Evolutionary conservation across 2,797 vertebrate genomes (phyloP).

Genomic region (Leucoraja ocellata): DNA sequence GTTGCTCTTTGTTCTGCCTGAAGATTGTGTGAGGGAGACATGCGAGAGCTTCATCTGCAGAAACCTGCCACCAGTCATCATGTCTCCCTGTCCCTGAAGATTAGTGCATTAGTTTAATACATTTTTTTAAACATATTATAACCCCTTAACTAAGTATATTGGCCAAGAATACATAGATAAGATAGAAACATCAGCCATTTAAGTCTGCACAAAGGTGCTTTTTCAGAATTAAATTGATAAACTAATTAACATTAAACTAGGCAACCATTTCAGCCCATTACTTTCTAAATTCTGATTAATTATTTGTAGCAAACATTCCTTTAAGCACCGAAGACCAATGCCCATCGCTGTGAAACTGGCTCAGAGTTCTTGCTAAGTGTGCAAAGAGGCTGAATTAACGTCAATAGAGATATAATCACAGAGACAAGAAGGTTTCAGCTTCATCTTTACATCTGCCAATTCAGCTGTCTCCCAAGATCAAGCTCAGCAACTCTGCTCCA

Average conservation of each 20-base stretch:
- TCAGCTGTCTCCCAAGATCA: constrained; percentile 19
- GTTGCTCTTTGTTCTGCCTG: neutral
- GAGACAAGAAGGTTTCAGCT: neutral
- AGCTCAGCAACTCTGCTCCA: neutral
- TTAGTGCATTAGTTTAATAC: neutral
- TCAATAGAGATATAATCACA: constrained; percentile 4
- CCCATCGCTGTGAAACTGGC: neutral
- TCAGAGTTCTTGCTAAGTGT: neutral
- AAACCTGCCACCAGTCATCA: neutral
- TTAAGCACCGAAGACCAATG: neutral
- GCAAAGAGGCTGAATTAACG: neutral
- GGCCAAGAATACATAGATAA: neutral
- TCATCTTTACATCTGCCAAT: neutral
- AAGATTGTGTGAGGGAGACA: neutral
- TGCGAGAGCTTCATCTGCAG: neutral
- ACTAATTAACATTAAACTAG: neutral
- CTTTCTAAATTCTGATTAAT: neutral
- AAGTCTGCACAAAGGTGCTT: neutral
- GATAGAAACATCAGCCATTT: neutral
- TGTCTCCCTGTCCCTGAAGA: neutral
- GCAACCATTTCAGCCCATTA: no score
- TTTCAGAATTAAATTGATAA: neutral
- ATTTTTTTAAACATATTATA: no score
- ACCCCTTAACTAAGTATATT: neutral
- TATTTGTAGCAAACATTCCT: neutral